These are phyloP conservation scores for Glaucopsyche alexis DNA, from an alignment of 2,888 invertebrate species.

Conservation along the genomic window DNA sequence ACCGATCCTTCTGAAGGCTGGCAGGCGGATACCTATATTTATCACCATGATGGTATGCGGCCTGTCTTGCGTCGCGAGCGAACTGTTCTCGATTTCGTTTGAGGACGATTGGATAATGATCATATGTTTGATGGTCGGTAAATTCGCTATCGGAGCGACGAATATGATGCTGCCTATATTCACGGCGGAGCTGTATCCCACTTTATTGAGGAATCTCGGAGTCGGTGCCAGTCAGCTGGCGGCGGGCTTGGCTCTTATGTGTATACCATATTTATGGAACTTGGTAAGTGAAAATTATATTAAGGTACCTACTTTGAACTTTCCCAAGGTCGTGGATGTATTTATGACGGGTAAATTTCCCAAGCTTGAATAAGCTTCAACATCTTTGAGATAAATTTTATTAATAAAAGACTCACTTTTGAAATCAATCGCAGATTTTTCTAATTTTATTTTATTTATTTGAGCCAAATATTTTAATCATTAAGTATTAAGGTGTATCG, in stretches of 20 bases:
- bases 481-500: too few species aligned
- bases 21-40: conserved; percentile 86
- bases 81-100: conserved; percentile 74
- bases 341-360: too few species aligned
- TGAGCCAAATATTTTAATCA: too few species aligned
- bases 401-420: too few species aligned
- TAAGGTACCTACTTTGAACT: conserved; percentile 4
- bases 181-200: conserved; percentile 86
- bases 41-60: conserved; percentile 85
- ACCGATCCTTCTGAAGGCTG: conserved; percentile 86
- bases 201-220: conserved; percentile 84
- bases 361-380: too few species aligned
- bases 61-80: conserved; percentile 83
- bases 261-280: conserved; percentile 88
- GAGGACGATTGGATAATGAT: conserved; percentile 84
- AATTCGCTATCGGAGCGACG: conserved; percentile 88
- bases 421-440: too few species aligned
- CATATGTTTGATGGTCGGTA: conserved; percentile 88
- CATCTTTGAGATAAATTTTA: too few species aligned
- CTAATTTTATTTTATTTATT: too few species aligned
- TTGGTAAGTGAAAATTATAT: conserved; percentile 76
- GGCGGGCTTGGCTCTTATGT: conserved; percentile 86
- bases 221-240: conserved; percentile 88
- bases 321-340: not conserved
- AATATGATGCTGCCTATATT: conserved; percentile 89